Conservation (phyloP, 1,140 invertebrate genomes). For the Panagrolaimus sp. region DNA sequence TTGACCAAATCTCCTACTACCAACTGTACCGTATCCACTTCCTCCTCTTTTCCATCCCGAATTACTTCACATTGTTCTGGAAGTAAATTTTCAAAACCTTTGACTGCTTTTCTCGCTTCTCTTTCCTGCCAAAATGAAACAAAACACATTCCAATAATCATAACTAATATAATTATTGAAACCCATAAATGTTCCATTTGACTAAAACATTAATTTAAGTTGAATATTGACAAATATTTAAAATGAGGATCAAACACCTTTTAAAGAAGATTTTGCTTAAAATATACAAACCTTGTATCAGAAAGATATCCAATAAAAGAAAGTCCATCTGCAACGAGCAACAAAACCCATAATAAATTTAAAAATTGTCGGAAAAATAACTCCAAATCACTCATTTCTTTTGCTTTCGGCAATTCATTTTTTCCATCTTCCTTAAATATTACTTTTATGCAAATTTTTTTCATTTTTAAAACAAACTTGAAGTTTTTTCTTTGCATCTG, state of each 20-base stretch:
- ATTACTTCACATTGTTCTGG: slow-evolving; percentile 83
- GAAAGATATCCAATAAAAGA: slow-evolving; percentile 24
- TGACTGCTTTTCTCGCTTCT: slow-evolving; percentile 39
- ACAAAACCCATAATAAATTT: slow-evolving; percentile 33
- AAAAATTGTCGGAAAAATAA: slow-evolving; percentile 31
- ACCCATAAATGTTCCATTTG: slow-evolving; percentile 27
- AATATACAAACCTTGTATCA: slow-evolving; percentile 20
- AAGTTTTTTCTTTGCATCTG: slow-evolving; percentile 2
- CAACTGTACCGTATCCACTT: slow-evolving; percentile 79
- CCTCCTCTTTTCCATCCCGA: slow-evolving; percentile 84
- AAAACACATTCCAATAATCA: slow-evolving; percentile 41
- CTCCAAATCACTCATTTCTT: slow-evolving; percentile 34
- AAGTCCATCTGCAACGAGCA: slow-evolving; percentile 24
- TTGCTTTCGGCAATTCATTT: slow-evolving; percentile 29
- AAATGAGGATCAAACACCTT: too few relatives aligned
- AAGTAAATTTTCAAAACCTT: slow-evolving; percentile 44
- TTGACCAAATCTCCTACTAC: slow-evolving; percentile 87
- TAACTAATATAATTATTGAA: slow-evolving; percentile 39
- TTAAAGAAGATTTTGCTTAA: too few relatives aligned
- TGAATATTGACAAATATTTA: too few relatives aligned
- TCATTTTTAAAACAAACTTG: too few relatives aligned
- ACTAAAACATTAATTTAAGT: too few relatives aligned
- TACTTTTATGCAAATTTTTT: too few relatives aligned
- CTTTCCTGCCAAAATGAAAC: slow-evolving; percentile 40
- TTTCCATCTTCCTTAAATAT: slow-evolving; percentile 20